Base-by-base conservation (phyloP, 2,797 vertebrate species). In the Euphonia xanthogaster region DNA sequence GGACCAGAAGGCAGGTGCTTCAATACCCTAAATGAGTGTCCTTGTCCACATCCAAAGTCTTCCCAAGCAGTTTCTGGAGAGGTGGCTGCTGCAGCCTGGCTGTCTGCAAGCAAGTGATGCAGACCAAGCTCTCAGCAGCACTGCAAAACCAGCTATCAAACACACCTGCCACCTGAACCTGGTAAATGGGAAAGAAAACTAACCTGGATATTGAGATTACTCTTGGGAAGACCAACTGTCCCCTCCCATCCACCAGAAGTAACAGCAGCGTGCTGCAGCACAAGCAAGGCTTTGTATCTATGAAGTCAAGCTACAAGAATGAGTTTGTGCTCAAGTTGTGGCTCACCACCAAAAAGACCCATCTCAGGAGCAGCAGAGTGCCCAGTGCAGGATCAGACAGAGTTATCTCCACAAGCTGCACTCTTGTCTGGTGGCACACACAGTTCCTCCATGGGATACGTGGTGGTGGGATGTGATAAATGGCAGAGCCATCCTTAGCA, bases 141-240 rank as follows among this genome's bases (percentile, higher is more conserved):
- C 13, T 44, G n/a, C 30, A 55, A 91, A 88, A 96, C 30, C 84
- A 96, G 73, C 79, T 23, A 45, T 50, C 75, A 97, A 97, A 95
- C 81, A 76, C 24, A 33, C 6, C 11, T 25, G 50, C 50, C 70
- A 42, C 18, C 35, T 2, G 9, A 81, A 90, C 37, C 27, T 10
- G 27, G 39, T 12, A 72, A 68, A 11, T 7, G n/a, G 40, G 62
- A 47, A 65, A 83, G 51, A 77, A 60, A 75, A 84, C 33, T 4
- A 1, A 55, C 28, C 48, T 45, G 58, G 39, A 30, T 30, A 66
- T 3, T 5, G 1, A 50, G 35, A 51, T 68, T 33, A 35, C 14
- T 51, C 74, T 86, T 35, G 54, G 66, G 28, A 86, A 72, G 39
- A 17, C n/a, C 66, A 78, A 16, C 20, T 19, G 4, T 58, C 28